Base-by-base conservation (phyloP, 2,113 vertebrate genomes). In the Pseudorasbora parva region DNA sequence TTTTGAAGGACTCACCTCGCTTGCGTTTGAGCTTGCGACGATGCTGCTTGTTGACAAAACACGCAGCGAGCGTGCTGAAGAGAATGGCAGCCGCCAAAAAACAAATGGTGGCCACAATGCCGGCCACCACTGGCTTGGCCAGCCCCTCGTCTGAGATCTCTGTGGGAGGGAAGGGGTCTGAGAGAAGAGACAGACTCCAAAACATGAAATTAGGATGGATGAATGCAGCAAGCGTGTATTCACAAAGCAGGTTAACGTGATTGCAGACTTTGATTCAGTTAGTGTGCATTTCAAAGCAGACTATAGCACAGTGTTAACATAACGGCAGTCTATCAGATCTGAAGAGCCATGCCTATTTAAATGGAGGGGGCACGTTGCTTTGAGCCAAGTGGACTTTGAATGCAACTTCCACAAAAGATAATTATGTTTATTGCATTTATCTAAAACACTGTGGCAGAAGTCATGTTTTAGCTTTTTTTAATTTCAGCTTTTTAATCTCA, bases 11-110 rank as follows among this genome's bases (percentile, higher is more conserved):
- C 95, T 88, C 86, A 99, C 98, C 97, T 96, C 97, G 96, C 92
- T 98, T 99, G 87, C 97, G 96, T 88, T 98, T 99, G 89, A 98
- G 96, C 91, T 99, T 99, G 89, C 96, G 97, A 69, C 97, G 97
- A 87, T 98, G 96, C 92, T 99, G 98, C 91, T 97, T 97, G 93
- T 99, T 99, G 91, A 99, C 97, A 74, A 99, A 98, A 93, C 97
- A 99, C 88, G 97, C 98, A 1, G 98, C 97, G 56, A 99, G 94
- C 11, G 98, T 99, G 93, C 98, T 99, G 91, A 99, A 99, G 82
- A 99, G 94, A 89, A 99, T 95, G 62, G 97, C 98, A 0, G 98
- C 97, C 51, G 98, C 97, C 93, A 99, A 92, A 90, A 99, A 99
- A 90, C 97, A 99, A 90, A 99, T 99, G 88, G 98, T 99, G 75